A percentile compares a stretch with the other conserved stretches of the same genome.
Conservation (phyloP, 1,140 invertebrate species). For the Drosophila ananassae region DNA sequence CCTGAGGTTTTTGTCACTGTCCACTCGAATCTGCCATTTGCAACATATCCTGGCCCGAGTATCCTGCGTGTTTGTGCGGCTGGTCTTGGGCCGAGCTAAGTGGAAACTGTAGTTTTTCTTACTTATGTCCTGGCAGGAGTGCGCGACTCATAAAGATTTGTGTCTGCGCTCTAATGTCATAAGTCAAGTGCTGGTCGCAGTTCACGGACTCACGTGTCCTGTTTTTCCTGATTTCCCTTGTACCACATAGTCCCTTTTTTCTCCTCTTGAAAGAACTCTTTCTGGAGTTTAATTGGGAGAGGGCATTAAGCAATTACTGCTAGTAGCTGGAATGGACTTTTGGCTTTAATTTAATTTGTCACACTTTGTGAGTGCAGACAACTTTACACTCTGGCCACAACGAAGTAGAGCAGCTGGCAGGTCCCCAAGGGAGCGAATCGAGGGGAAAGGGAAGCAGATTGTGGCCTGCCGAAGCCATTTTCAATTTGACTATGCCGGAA, state of each 20-base stretch:
- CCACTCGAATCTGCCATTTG: slow-evolving; percentile 74
- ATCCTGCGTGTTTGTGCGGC: slow-evolving; percentile 34
- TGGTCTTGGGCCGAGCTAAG: slow-evolving; percentile 63
- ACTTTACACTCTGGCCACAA: slow-evolving; percentile 80
- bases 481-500: slow-evolving; percentile 81
- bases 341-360: slow-evolving; percentile 84
- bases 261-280: slow-evolving; percentile 1
- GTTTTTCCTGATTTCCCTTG: slow-evolving; percentile 10
- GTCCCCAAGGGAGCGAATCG: slow-evolving; percentile 16
- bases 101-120: slow-evolving; percentile 82
- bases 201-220: slow-evolving; percentile 65
- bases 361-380: slow-evolving; percentile 78
- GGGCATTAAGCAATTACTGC: slow-evolving; percentile 81
- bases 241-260: not conserved
- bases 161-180: slow-evolving; percentile 75
- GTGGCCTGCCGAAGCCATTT: slow-evolving; percentile 57
- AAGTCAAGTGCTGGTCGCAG: slow-evolving; percentile 75
- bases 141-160: slow-evolving; percentile 73
- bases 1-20: slow-evolving; percentile 69
- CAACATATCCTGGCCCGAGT: slow-evolving; percentile 48
- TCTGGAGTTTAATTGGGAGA: slow-evolving; percentile 55
- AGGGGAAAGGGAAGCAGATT: slow-evolving; percentile 6
- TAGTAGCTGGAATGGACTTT: slow-evolving; percentile 61
- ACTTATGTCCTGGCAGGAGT: slow-evolving; percentile 62
- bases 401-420: slow-evolving; percentile 70